Evolutionary conservation across 2,888 invertebrate genomes (phyloP).

Genomic region (Ophion costatus): DNA sequence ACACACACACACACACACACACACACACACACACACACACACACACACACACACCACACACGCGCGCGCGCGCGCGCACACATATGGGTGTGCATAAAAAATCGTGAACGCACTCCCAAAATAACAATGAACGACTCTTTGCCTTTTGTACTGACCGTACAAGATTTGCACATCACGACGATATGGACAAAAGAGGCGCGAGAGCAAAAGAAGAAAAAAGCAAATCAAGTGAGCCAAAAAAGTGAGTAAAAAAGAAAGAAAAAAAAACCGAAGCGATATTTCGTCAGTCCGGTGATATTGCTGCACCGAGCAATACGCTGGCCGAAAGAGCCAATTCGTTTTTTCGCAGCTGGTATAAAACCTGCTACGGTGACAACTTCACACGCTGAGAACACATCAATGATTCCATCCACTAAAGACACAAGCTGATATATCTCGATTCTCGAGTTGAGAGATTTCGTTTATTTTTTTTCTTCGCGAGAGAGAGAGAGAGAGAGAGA

Average conservation of each 20-base stretch:
- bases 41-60: background rate
- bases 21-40: background rate
- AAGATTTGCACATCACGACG: background rate
- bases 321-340: background rate
- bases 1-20: background rate
- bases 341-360: conserved; percentile 4
- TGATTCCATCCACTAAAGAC: background rate
- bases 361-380: conserved; percentile 34
- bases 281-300: conserved; percentile 39
- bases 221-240: too few species aligned
- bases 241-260: background rate
- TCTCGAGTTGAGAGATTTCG: background rate
- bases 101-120: conserved; percentile 6
- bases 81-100: background rate
- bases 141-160: background rate
- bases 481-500: too few species aligned
- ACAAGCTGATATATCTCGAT: background rate
- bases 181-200: background rate
- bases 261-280: background rate
- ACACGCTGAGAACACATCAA: background rate
- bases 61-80: background rate
- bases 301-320: conserved; percentile 15
- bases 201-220: background rate
- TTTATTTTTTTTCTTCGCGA: background rate
- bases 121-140: conserved; percentile 23